Base-by-base conservation (phyloP, 2,888 invertebrate genomes). In the Drosophila neutralis region DNA sequence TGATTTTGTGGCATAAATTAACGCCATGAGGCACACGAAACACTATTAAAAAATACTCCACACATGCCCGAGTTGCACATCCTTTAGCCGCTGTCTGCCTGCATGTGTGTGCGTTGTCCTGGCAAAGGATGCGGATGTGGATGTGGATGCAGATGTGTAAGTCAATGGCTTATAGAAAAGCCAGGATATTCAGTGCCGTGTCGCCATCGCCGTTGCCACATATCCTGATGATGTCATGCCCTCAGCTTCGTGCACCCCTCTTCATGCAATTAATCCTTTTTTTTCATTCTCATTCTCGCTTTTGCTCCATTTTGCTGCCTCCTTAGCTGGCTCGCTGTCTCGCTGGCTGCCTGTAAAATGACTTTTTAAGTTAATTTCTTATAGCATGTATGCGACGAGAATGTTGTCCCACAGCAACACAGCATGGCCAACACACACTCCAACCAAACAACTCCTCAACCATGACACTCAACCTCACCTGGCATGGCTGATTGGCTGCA, bases 1-100 rank as follows among this genome's bases (percentile, higher is more conserved):
- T 91, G 85, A 91, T 91, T 91, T 91, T 91, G 91, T 91, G 91
- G 91, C 91, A 91, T 91, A 91, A 91, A 91, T 91, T 91, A 91
- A 91, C 86, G 87, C 91, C 91, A 80, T 84, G 79, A 90, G 91
- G 91, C 90, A 91, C 84, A 91, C 89, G 91, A 89, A 90, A 91
- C 90, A 90, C 91, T 90, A 90, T 90, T 90, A 91, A 90, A 90
- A 87, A 90, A 90, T 89, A 80, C 83, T 82, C 70, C 90, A 76
- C 74, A 78, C 78, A 83, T 69, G 80, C 74, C 67, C 69, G 69
- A 57, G 52, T 62, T 68, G 75, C 66, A 83, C 66, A 67, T 76
- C 77, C 77, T 75, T 72, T 65, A 75, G 78, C 52, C 62, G 52
- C 42, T 69, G 72, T 40, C 54, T 51, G 56, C 49, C 40, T 49